Conservation (phyloP, 2,888 invertebrate species). For the Saturnia japonica region DNA sequence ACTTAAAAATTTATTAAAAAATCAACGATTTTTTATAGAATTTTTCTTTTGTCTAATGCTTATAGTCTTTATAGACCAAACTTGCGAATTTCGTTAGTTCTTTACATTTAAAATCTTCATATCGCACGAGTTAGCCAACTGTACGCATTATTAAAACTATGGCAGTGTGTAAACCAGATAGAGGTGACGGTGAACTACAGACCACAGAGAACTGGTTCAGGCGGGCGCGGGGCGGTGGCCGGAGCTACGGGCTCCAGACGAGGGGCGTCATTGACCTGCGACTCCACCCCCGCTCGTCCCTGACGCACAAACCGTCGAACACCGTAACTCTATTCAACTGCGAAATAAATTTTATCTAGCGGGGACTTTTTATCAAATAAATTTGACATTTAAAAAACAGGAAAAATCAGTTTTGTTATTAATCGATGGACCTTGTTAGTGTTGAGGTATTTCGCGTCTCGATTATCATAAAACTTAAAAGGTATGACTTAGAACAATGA, state of each 20-base stretch:
- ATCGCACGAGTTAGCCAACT: not conserved
- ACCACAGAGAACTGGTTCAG: constrained; percentile 44
- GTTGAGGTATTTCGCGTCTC: not conserved
- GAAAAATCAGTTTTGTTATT: not conserved
- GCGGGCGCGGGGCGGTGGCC: constrained; percentile 45
- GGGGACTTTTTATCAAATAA: constrained; percentile 44
- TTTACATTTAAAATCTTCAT: not conserved
- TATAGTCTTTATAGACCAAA: no score
- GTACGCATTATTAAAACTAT: constrained; percentile 9
- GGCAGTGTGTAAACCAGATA: constrained; percentile 62
- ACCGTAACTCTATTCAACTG: constrained; percentile 74
- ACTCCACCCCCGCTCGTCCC: constrained; percentile 43
- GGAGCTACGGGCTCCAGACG: constrained; percentile 66
- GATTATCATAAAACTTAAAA: not conserved
- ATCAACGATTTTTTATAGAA: no score
- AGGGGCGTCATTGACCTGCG: constrained; percentile 78
- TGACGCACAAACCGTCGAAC: constrained; percentile 61
- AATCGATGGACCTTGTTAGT: not conserved
- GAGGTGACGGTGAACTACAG: constrained; percentile 69
- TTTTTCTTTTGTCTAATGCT: no score
- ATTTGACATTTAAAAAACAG: constrained; percentile 6
- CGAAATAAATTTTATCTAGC: constrained; percentile 70
- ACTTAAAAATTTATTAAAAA: no score
- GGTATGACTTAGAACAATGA: not conserved
- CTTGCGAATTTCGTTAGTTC: no score